Percentiles rank a stretch among this genome's conserved stretches.
phyloP scores from a whole-genome alignment of 1,140 invertebrate species.

The Akabosia matsudoensis region DNA sequence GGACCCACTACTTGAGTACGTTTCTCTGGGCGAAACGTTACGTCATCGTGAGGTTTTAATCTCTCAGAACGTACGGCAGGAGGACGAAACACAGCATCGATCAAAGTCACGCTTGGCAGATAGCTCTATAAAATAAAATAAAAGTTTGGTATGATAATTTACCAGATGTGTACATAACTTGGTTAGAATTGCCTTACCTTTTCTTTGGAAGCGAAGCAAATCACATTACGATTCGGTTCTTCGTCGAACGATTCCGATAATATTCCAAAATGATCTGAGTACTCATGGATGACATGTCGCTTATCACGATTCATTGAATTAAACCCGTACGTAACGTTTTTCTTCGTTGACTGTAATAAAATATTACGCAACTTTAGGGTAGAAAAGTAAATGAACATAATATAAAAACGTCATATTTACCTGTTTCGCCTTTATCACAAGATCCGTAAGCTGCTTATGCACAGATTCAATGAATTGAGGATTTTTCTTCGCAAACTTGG shows the following conservation, averaged over 20 bases:
- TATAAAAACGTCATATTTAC: conserved; percentile 52
- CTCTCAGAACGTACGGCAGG: conserved; percentile 14
- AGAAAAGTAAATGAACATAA: conserved; percentile 32
- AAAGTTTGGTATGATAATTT: conserved; percentile 35
- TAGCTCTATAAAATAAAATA: conserved; percentile 61
- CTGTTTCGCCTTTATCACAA: conserved; percentile 84
- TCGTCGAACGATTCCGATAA: conserved; percentile 88
- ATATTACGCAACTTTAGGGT: no score
- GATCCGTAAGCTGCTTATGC: conserved; percentile 76
- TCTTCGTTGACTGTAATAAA: conserved; percentile 68
- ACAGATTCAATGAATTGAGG: conserved; percentile 74
- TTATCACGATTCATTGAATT: conserved; percentile 89
- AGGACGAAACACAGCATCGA: conserved; percentile 62
- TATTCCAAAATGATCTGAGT: conserved; percentile 90
- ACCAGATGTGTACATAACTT: conserved; percentile 26
- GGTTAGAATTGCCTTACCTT: no score
- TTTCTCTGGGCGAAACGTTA: background rate
- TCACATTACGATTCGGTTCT: conserved; percentile 90
- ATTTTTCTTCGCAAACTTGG: conserved; percentile 78
- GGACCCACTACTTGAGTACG: background rate
- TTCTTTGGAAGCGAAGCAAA: conserved; percentile 81
- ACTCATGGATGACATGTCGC: conserved; percentile 84
- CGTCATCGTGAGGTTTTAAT: background rate
- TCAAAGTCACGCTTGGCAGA: conserved; percentile 77
- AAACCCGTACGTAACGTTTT: conserved; percentile 82